phyloP scores from a whole-genome alignment of 2,888 invertebrate genomes.

The Isoperla grammatica region DNA sequence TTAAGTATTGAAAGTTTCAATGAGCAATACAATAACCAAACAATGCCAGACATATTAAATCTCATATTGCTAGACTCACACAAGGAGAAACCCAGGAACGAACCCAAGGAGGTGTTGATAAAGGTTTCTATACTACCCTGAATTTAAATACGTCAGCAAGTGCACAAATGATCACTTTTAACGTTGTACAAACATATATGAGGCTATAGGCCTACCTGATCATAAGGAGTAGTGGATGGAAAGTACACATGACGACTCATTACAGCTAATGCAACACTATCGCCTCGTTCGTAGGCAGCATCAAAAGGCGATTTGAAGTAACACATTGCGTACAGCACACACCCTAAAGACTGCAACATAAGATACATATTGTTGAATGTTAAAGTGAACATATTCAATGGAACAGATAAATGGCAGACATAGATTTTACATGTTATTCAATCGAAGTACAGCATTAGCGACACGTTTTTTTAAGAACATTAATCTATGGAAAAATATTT shows the following conservation, averaged over 20 bases:
- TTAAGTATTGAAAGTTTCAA: no score
- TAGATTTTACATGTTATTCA: no score
- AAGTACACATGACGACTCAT: conserved; percentile 67
- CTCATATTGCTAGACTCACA: neutral
- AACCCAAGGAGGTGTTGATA: no score
- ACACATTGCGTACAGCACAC: conserved; percentile 77
- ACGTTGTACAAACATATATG: neutral
- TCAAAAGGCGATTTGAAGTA: conserved; percentile 84
- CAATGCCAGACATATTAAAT: no score
- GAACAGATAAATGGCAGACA: no score
- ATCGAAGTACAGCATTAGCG: no score
- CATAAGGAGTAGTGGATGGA: conserved; percentile 61
- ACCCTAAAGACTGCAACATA: conserved; percentile 68
- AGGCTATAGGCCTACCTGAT: conserved; percentile 51
- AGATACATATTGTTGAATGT: no score
- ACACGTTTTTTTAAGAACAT: no score
- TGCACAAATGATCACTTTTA: neutral
- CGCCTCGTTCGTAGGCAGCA: conserved; percentile 74
- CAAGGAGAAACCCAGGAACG: no score
- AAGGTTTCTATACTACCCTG: neutral
- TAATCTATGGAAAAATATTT: no score
- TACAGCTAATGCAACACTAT: conserved; percentile 80
- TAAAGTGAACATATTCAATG: no score
- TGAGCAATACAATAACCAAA: no score
- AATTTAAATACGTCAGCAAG: neutral